These are phyloP conservation scores for Gambusia holbrooki DNA, from an alignment of 2,113 vertebrate genomes.

Conservation along the genomic window DNA sequence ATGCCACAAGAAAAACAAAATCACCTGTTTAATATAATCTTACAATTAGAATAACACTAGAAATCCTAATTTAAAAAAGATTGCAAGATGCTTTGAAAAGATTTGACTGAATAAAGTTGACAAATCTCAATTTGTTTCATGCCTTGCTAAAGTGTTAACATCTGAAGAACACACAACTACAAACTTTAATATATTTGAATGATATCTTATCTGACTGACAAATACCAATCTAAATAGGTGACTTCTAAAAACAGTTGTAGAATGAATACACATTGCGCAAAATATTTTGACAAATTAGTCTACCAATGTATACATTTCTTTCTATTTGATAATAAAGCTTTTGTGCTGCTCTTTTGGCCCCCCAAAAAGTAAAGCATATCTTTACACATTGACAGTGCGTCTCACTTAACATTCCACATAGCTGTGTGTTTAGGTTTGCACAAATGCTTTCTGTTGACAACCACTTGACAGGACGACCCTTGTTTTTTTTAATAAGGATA, in stretches of 20 bases:
- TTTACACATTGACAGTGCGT: conserved; percentile 46
- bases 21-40: background rate
- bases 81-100: conserved; percentile 42
- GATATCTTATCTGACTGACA: background rate
- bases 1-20: conserved; percentile 64
- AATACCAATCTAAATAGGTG: background rate
- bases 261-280: background rate
- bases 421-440: conserved; percentile 75
- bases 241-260: background rate
- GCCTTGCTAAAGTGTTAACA: background rate
- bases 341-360: background rate
- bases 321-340: background rate
- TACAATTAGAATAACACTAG: conserved; percentile 51
- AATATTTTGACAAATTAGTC: background rate
- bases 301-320: background rate
- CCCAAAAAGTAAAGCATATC: conserved; percentile 5
- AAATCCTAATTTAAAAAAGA: conserved; percentile 51
- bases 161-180: too few relatives aligned
- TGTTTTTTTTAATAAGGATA: conserved; percentile 52
- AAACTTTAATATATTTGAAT: background rate
- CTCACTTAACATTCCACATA: conserved; percentile 75
- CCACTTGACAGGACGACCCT: conserved; percentile 80
- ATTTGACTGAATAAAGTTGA: conserved; percentile 40
- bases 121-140: conserved; percentile 8
- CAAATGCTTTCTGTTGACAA: conserved; percentile 81